Evolutionary conservation across 2,113 vertebrate genomes (phyloP), one percentile per base, ranked within the genome.

Genomic region (Haemorhous mexicanus): DNA sequence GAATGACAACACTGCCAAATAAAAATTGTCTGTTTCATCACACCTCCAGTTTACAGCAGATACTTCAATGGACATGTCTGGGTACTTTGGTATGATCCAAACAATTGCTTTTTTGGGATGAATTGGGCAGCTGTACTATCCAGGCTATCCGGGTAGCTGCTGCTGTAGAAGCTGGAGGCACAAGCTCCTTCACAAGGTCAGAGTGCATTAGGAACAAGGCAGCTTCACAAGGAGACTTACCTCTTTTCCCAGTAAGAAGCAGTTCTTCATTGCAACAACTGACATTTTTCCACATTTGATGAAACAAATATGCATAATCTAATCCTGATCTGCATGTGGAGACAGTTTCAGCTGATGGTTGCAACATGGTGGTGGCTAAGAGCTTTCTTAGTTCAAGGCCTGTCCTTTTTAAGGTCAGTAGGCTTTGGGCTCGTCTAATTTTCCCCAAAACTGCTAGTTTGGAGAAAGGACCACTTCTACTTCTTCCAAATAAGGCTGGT

Each of bases 1-100:
- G 64, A 49, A 62, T 7, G 8, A 9, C 27, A 37, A 37, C 0
- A 0, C 7, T 44, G 19, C 6, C 24, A 56, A 52, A n/a, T 21
- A 59, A 21, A 64, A 89, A 43, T 28, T 13, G 2, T 67, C 68
- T 41, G 1, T 33, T 82, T 75, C 16, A 11, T 50, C 55, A 41
- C 6, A 23, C 7, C 30, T 87, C 19, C 5, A 35, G 10, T 84
- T 89, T 70, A 33, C 23, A 70, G 13, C 9, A 39, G 22, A 44
- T n/a, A 37, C 5, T 62, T n/a, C 50, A 69, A 16, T 14, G 30
- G 32, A 35, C 3, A 2, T 46, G 6, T 56, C n/a, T 39, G 50
- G 23, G 3, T 55, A 37, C 41, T 28, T 76, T 14, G 30, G 4
- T 32, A 21, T n/a, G 10, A 66, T 33, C 7, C 27, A 26, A n/a